Evolutionary conservation across 2,888 invertebrate genomes (phyloP), one percentile per base, ranked within the genome.

Genomic region (Dastarcus helophoroides): DNA sequence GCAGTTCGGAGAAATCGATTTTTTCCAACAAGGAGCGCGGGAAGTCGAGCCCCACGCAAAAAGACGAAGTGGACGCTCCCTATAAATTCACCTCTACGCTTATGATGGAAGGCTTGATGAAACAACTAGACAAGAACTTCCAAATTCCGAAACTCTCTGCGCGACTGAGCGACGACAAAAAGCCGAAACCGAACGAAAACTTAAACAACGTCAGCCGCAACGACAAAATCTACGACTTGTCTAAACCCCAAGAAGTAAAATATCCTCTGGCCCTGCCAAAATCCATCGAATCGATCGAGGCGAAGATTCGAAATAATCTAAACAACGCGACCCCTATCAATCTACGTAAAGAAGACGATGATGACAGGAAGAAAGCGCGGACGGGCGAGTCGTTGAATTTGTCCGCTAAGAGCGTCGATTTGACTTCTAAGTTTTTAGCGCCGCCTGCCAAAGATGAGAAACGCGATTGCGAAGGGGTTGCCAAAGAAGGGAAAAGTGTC

Each of bases 101-200:
- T 41, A 63, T 73, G 25, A 73, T 81, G 48, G 83, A 83, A 48
- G 79, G 82, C 6, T 64, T 82, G 32, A 81, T 81, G 47, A 85
- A 84, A 50, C 76, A 80, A 6, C 79, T 86, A 47, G 77, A 76
- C 32, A 79, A 79, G 33, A 86, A 83, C 51, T 88, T 85, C 63
- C 88, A 88, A 65, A 88, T 88, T 48, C 86, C 86, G 1, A 88
- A 86, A 60, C 56, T 86, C 35, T 79, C 79, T 1, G 76, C 77
- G 4, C 34, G 51, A 8, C 16, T 30, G 32, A 41, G 51, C 27
- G 39, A 49, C 4, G 54, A 53, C 19, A 48, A 56, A 23, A 51
- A 48, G 33, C 59, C 58, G 33, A 36, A 47, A 7, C 64, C 67
- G 51, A 67, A 65, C 40, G 63, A 65, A 46, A n/a, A n/a, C n/a